Evolutionary conservation across 1,140 invertebrate genomes (phyloP).

Genomic region (Aphaenogaster rudis): DNA sequence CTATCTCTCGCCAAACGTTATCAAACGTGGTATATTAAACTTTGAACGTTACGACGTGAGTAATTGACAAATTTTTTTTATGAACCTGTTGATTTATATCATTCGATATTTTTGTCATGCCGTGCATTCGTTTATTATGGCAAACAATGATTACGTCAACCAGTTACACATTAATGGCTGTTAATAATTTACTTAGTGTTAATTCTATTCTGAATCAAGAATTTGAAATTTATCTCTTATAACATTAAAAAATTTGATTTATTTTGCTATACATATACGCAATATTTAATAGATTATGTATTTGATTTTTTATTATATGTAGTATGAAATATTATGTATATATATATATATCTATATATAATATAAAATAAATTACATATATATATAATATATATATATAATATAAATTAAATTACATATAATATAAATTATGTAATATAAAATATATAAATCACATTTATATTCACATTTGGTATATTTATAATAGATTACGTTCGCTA

Average conservation of each 20-base stretch:
- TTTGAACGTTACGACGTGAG: not conserved
- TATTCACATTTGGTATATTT: not conserved
- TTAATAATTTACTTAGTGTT: not conserved
- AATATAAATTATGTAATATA: too few relatives aligned
- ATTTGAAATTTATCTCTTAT: not conserved
- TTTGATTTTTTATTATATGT: not conserved
- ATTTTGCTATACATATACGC: not conserved
- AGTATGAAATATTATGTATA: not conserved
- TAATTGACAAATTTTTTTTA: slow-evolving; percentile 17
- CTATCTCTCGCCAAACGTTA: not conserved
- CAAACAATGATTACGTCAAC: not conserved
- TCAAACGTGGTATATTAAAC: not conserved
- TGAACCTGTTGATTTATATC: not conserved
- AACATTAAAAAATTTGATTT: not conserved
- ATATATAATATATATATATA: too few relatives aligned
- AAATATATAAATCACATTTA: not conserved
- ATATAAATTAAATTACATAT: too few relatives aligned
- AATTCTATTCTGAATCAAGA: not conserved
- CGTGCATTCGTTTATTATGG: not conserved
- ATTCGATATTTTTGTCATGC: not conserved
- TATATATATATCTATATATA: too few relatives aligned
- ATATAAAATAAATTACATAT: too few relatives aligned
- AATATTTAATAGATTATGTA: not conserved
- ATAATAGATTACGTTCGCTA: not conserved
- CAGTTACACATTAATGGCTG: not conserved